A percentile compares a stretch with the other conserved stretches of the same genome.
phyloP scores from a whole-genome alignment of 2,797 vertebrate genomes.

The Phataginus tetradactyla region DNA sequence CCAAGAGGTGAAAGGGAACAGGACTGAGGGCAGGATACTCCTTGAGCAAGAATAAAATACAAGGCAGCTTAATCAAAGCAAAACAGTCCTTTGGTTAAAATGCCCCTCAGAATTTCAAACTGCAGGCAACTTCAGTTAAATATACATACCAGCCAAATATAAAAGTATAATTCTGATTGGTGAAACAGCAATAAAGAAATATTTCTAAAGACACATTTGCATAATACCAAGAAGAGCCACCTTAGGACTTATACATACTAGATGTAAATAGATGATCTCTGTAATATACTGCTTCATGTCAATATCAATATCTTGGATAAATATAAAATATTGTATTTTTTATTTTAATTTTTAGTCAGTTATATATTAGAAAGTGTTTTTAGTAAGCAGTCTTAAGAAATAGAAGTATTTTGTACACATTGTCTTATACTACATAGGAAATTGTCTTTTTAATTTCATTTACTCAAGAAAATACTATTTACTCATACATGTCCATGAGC shows the following conservation, averaged over 20 bases:
- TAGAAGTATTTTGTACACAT: neutral
- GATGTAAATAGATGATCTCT: neutral
- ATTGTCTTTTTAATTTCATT: slow-evolving; percentile 15
- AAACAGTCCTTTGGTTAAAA: slow-evolving; percentile 69
- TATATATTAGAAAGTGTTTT: neutral
- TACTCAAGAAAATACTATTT: neutral
- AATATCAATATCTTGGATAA: neutral
- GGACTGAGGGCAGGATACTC: slow-evolving; percentile 79
- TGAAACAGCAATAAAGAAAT: slow-evolving; percentile 26
- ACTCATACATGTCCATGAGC: neutral
- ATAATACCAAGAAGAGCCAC: neutral
- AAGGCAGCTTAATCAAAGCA: slow-evolving; percentile 64
- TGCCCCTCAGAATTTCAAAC: slow-evolving; percentile 72
- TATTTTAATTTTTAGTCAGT: neutral
- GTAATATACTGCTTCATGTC: neutral
- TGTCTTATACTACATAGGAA: neutral
- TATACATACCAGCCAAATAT: slow-evolving; percentile 71
- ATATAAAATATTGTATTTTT: neutral
- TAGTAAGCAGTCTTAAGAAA: neutral
- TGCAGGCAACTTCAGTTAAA: slow-evolving; percentile 6
- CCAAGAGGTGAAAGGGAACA: slow-evolving; percentile 84
- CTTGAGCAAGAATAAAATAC: slow-evolving; percentile 67
- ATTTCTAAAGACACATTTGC: slow-evolving; percentile 27
- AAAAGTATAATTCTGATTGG: slow-evolving; percentile 12
- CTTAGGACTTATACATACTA: neutral